Conservation (phyloP, 2,888 invertebrate genomes). For the Erebia aethiops region DNA sequence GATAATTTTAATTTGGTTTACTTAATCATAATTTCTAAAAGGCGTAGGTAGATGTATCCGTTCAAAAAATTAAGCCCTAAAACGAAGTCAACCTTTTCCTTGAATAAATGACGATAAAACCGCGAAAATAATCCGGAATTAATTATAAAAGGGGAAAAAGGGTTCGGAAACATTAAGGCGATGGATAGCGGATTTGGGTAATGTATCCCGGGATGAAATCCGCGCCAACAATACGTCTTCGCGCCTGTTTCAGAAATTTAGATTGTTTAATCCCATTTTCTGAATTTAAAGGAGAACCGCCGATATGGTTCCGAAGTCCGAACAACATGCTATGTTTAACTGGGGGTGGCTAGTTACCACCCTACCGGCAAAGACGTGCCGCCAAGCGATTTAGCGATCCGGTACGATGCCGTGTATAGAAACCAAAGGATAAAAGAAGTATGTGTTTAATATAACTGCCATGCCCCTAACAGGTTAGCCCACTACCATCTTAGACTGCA, state of each 20-base stretch:
- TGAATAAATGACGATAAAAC: slow-evolving; percentile 5
- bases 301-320: no score
- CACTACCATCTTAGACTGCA: no score
- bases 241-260: slow-evolving; percentile 7
- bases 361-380: no score
- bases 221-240: slow-evolving; percentile 15
- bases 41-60: neutral
- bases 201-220: slow-evolving; percentile 7
- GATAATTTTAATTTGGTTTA: no score
- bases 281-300: neutral
- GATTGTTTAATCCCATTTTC: neutral
- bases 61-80: neutral
- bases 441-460: no score
- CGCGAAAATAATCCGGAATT: slow-evolving; percentile 16
- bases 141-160: slow-evolving; percentile 22
- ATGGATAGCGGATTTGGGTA: slow-evolving; percentile 18
- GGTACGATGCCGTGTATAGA: no score
- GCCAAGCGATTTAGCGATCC: no score
- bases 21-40: no score
- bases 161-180: slow-evolving; percentile 20
- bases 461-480: no score
- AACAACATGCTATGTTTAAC: no score
- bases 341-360: no score
- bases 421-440: no score
- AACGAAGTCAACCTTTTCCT: neutral